These are phyloP conservation scores for Embidobia sp. DNA, from an alignment of 2,888 invertebrate genomes.

Conservation along the genomic window DNA sequence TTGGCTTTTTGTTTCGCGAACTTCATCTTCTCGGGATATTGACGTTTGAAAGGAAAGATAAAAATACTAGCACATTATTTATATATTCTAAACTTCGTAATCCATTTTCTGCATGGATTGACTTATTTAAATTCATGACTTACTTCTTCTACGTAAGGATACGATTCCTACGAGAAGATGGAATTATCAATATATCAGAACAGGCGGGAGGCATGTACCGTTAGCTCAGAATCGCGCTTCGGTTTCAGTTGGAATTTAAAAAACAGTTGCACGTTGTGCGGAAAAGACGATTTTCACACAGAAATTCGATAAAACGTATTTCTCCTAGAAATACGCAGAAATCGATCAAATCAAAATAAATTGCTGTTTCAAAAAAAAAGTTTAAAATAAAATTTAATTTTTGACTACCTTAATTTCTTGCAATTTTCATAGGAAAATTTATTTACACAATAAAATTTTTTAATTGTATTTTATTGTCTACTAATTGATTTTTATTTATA, in stretches of 20 bases:
- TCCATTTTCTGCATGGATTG: slow-evolving; percentile 49
- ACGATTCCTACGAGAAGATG: slow-evolving; percentile 34
- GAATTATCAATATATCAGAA: slow-evolving; percentile 59
- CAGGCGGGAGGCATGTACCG: slow-evolving; percentile 57
- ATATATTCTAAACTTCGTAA: slow-evolving; percentile 44
- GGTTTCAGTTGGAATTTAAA: slow-evolving; percentile 44
- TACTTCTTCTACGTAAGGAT: slow-evolving; percentile 30
- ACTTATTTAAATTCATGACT: slow-evolving; percentile 61
- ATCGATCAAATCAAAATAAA: too few relatives aligned
- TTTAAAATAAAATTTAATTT: too few relatives aligned
- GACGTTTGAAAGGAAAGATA: slow-evolving; percentile 51
- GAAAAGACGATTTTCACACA: slow-evolving; percentile 35
- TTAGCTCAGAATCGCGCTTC: slow-evolving; percentile 54
- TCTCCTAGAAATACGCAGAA: not conserved
- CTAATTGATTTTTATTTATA: too few relatives aligned
- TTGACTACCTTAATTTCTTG: too few relatives aligned
- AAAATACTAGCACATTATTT: slow-evolving; percentile 49
- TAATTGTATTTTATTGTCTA: too few relatives aligned
- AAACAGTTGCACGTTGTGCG: slow-evolving; percentile 23
- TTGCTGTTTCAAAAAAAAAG: too few relatives aligned
- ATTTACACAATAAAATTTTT: too few relatives aligned
- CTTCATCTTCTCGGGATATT: slow-evolving; percentile 18
- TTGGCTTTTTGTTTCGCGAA: slow-evolving; percentile 9
- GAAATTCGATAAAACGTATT: slow-evolving; percentile 22
- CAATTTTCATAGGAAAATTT: too few relatives aligned